phyloP scores from a whole-genome alignment of 1,140 invertebrate genomes.

The Tetramorium parvispinum region DNA sequence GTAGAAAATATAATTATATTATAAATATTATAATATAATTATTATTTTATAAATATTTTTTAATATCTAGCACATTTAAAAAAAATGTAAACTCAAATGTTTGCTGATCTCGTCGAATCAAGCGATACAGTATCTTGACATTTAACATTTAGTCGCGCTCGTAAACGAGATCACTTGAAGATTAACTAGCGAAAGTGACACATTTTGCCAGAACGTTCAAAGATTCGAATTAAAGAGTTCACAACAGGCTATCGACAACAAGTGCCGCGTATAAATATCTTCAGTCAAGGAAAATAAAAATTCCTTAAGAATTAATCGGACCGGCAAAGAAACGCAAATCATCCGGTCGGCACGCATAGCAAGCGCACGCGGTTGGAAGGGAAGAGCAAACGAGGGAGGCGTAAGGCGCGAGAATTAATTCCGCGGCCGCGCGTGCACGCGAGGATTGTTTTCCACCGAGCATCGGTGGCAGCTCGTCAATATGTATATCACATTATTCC shows the following conservation, averaged over 20 bases:
- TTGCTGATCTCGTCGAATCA: constrained; percentile 1
- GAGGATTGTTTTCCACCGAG: constrained; percentile 33
- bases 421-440: not conserved
- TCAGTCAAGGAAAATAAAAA: not conserved
- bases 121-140: not conserved
- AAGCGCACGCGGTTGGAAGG: not conserved
- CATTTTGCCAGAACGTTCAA: not conserved
- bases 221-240: not conserved
- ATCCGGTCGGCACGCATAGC: not conserved
- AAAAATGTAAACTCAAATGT: not conserved
- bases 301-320: constrained; percentile 12
- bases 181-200: not conserved
- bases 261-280: not conserved
- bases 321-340: constrained; percentile 11
- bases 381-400: not conserved
- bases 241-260: not conserved
- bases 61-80: not conserved
- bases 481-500: constrained; percentile 59
- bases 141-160: not conserved
- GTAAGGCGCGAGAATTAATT: constrained; percentile 24
- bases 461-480: constrained; percentile 56
- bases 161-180: not conserved
- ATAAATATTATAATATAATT: not conserved
- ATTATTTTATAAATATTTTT: not conserved
- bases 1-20: not conserved